Evolutionary conservation across 2,113 vertebrate species (phyloP).

Genomic region (Tachycineta bicolor): DNA sequence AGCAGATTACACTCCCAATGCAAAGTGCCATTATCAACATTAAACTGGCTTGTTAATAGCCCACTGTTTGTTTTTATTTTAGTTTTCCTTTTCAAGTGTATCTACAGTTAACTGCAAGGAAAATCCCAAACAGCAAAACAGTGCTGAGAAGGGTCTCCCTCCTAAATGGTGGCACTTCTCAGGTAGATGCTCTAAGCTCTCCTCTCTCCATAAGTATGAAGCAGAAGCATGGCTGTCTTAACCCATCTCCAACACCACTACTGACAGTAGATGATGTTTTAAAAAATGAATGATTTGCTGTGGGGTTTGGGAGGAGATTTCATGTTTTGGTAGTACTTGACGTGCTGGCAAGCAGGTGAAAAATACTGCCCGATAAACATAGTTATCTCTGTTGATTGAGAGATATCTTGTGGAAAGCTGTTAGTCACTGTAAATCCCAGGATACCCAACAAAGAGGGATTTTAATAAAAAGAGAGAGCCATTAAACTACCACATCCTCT

Average conservation of each 20-base stretch:
- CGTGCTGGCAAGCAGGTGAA: background rate
- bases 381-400: background rate
- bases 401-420: background rate
- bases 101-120: background rate
- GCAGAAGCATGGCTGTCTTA: background rate
- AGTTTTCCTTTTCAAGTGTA: background rate
- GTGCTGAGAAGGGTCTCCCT: background rate
- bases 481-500: background rate
- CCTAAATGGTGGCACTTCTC: background rate
- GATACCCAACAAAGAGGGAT: background rate
- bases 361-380: background rate
- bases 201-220: background rate
- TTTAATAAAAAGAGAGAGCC: background rate
- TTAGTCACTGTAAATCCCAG: background rate
- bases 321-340: background rate
- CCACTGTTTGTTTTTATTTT: background rate
- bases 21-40: background rate
- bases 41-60: background rate
- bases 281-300: background rate
- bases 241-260: background rate
- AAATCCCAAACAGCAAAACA: background rate
- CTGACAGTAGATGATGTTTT: background rate
- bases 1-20: background rate
- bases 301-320: background rate
- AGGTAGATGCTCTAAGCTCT: background rate